Conservation (phyloP, 2,888 invertebrate species). For the Electrophaes corylata region DNA sequence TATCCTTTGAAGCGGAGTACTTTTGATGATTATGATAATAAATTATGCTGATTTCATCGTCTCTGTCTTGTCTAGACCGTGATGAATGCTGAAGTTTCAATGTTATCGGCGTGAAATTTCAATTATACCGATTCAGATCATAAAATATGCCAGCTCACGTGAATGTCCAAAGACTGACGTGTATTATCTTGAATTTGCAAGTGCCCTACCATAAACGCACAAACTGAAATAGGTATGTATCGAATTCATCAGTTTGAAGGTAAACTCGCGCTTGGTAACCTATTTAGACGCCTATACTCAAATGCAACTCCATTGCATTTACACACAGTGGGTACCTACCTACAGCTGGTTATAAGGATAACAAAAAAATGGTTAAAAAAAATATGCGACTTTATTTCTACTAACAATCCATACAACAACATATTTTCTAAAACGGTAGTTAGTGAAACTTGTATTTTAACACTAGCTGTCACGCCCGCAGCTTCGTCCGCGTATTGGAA, state of each 20-base stretch:
- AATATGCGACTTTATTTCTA: too few species aligned
- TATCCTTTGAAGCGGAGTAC: slow-evolving; percentile 52
- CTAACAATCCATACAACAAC: too few species aligned
- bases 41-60: slow-evolving; percentile 12
- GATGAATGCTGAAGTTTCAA: slow-evolving; percentile 4
- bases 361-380: too few species aligned
- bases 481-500: too few species aligned
- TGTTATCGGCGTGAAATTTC: slow-evolving; percentile 1
- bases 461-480: too few species aligned
- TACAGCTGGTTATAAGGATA: too few species aligned
- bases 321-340: too few species aligned
- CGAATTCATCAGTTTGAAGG: slow-evolving; percentile 8
- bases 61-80: slow-evolving; percentile 17
- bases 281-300: not conserved
- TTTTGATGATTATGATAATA: slow-evolving; percentile 31
- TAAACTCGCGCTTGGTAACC: not conserved
- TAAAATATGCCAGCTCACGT: slow-evolving; percentile 1
- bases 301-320: not conserved
- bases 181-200: slow-evolving; percentile 6
- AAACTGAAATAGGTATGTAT: slow-evolving; percentile 1
- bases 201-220: slow-evolving; percentile 2
- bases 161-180: slow-evolving; percentile 1
- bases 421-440: too few species aligned
- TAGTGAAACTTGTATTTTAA: too few species aligned
- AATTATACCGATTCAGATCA: slow-evolving; percentile 11